Base-by-base conservation (phyloP, 2,113 vertebrate species). In the Mirounga angustirostris region DNA sequence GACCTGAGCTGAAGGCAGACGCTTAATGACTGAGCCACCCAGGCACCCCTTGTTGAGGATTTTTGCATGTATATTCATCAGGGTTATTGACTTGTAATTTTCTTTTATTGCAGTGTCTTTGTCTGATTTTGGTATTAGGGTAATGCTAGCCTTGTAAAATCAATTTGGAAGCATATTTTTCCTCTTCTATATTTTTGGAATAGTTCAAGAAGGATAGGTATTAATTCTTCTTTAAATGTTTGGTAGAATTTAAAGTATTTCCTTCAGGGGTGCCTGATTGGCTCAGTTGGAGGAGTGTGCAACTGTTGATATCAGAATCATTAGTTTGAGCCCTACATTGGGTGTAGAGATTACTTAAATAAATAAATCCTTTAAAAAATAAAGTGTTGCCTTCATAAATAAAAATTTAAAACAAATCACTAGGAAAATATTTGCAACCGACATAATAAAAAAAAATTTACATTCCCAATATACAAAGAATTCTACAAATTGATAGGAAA, bases 381-480 rank as follows among this genome's bases (percentile, higher is more conserved):
- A 81, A 76, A 86, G 19, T 74, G 15, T 22, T 58, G 54, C 54
- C 24, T 78, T 95, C 74, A 43, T 61, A 69, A 85, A 95, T 2
- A 43, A 88, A 96, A 94, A 73, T 86, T 78, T 92, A 84, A 91
- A 71, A 78, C 30, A 50, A 91, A 84, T 88, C 26, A 63, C 78
- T 65, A 58, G 76, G 74, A 69, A 54, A 65, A 91, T 79, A 92
- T 88, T 88, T 95, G 40, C 59, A 58, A 82, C 52, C 67, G 33
- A 87, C 40, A 58, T 71, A 76, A 83, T 40, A 91, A 43, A 52
- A 63, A 71, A 86, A 26, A 92, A 73, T 59, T 90, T 85, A 82
- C 36, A 86, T 80, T 86, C 63, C 24, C 78, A 58, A 79, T 80
- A 89, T 11, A 84, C 9, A 89, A 94, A 56, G 0, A 91, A 79